Evolutionary conservation across 2,888 invertebrate genomes (phyloP).

Genomic region (Melinaea menophilus): DNA sequence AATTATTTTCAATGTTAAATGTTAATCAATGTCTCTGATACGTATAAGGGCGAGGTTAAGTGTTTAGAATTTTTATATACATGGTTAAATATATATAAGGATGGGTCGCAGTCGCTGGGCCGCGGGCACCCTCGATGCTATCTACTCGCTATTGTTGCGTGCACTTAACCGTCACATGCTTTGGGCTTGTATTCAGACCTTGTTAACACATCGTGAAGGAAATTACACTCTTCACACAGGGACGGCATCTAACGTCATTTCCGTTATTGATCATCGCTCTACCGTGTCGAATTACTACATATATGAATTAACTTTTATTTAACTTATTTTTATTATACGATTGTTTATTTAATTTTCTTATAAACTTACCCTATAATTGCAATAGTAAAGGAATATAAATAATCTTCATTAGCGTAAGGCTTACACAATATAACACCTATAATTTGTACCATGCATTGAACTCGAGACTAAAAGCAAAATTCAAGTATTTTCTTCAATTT

Average conservation of each 20-base stretch:
- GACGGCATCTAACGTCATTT: constrained; percentile 61
- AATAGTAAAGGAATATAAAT: constrained; percentile 19
- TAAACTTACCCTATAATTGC: constrained; percentile 10
- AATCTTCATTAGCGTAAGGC: constrained; percentile 22
- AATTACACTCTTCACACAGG: constrained; percentile 73
- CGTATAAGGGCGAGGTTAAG: background rate
- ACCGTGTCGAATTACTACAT: constrained; percentile 64
- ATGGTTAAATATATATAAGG: constrained; percentile 4
- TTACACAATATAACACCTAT: constrained; percentile 17
- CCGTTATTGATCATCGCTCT: constrained; percentile 69
- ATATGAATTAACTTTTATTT: constrained; percentile 44
- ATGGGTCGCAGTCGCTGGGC: constrained; percentile 20
- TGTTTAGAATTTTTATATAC: too few relatives aligned
- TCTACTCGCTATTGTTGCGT: constrained; percentile 70
- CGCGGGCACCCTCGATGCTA: constrained; percentile 65
- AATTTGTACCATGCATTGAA: constrained; percentile 26
- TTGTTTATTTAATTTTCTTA: constrained; percentile 15
- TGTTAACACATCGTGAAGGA: constrained; percentile 77
- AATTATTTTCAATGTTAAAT: background rate
- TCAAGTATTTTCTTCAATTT: constrained; percentile 24
- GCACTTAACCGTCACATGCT: constrained; percentile 70
- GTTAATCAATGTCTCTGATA: background rate
- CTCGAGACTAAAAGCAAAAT: constrained; percentile 26
- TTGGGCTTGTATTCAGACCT: constrained; percentile 59
- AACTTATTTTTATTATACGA: constrained; percentile 30